Evolutionary conservation across 1,140 invertebrate genomes (phyloP), one percentile per base, ranked within the genome.

Genomic region (Pseudomyrmex sp.): DNA sequence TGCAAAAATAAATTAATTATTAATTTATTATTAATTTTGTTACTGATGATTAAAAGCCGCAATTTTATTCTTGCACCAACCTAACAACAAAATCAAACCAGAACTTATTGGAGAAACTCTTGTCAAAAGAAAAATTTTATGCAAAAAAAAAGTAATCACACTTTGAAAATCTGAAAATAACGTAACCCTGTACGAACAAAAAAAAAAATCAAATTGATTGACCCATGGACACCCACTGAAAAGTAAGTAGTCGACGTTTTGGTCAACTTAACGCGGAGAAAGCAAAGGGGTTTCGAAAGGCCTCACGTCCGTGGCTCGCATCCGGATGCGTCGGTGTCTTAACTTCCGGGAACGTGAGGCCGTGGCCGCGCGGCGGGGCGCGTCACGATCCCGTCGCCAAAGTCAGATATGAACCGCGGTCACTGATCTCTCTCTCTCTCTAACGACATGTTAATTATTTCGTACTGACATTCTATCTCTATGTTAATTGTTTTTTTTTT

Each of bases 341-440:
- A 87, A 93, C 93, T 93, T 94, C 93, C 93, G 92, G 91, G 90
- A 93, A 94, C 92, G 93, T 94, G 93, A 93, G 92, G 76, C 85
- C 72, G 85, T 89, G 90, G 90, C 86, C 59, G 73, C 73, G 46
- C 59, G 59, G 83, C 77, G 59, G 56, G 54, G 66, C 63, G 65
- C 72, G 66, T 68, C 84, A 83, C 23, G 13, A 52, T 68, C 12
- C 79, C 75, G 72, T 87, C 86, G 80, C 86, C 86, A 82, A 86
- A 90, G 89, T 86, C 84, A 85, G 82, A 85, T 77, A 61, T 68
- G 73, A 82, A 66, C 83, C 23, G 80, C 88, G 91, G 90, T 92
- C 92, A 93, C 87, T 91, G 92, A 92, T 92, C 92, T 91, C 79
- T 72, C 26, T 18, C 52, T 46, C 8, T 35, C 35, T 7, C 5